Evolutionary conservation across 2,113 vertebrate species (phyloP), one percentile per base, ranked within the genome.

Genomic region (Epinephelus moara): DNA sequence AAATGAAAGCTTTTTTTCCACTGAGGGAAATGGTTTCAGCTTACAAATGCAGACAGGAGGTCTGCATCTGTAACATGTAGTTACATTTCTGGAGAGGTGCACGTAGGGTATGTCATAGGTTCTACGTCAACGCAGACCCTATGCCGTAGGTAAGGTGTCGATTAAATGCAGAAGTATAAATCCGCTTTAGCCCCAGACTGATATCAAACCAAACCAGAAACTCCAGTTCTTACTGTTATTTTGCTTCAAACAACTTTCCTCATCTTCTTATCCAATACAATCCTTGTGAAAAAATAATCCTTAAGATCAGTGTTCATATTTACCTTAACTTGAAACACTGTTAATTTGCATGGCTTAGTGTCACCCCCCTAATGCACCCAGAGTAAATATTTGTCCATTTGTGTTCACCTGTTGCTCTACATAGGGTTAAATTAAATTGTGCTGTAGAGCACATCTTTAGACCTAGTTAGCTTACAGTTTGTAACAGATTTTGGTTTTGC

Each of bases 221-320:
- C 17, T 69, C 56, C n/a, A 4, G 30, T 53, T 70, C 4, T 53
- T 27, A 6, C 4, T 37, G 17, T 55, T 56, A 69, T 57, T 70
- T 57, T 70, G 45, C 70, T 80, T 6, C 11, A n/a, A 72, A 50
- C 21, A 57, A 30, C 27, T 64, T 68, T 61, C 37, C 23, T 27
- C 30, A 49, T 67, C 33, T 77, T 52, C 1, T 15, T 21, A 72
- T 47, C 27, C 15, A 52, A 19, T 71, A 27, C 21, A 0, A 33
- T 50, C 33, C 9, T 76, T 17, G 4, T 18, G 47, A 64, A 40
- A 19, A 10, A 67, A 50, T 19, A 50, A 50, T 4, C n/a, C 25
- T 55, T 42, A 19, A 30, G 37, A 55, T 59, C 21, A 85, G 45
- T 4, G 1, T 21, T 21, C 59, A 12, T 30, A 21, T 62, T 49